Percentiles rank a stretch among this genome's conserved stretches.
Evolutionary conservation across 2,888 invertebrate genomes (phyloP).

Genomic region (Punctoribates punctum): DNA sequence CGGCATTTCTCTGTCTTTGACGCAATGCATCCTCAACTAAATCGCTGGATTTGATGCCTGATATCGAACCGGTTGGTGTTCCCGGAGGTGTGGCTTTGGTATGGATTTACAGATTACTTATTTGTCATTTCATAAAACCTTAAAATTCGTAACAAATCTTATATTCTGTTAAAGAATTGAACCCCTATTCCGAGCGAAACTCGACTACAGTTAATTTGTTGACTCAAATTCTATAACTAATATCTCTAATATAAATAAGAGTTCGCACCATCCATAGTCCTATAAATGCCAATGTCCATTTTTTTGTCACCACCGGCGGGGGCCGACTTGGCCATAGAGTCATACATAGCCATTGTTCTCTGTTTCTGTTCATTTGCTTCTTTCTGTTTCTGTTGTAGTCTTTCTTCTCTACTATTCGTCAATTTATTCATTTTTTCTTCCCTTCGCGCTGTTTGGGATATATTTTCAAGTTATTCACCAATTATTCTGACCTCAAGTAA

Average conservation of each 20-base stretch:
- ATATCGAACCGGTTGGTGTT: conserved; percentile 29
- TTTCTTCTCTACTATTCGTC: conserved; percentile 49
- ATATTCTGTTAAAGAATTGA: too few species aligned
- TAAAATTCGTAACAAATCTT: neutral
- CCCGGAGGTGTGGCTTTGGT: conserved; percentile 39
- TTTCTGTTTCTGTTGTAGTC: conserved; percentile 49
- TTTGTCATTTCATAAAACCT: neutral
- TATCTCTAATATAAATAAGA: neutral
- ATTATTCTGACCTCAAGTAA: conserved; percentile 24
- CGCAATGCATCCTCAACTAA: conserved; percentile 49
- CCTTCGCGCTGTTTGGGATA: conserved; percentile 35
- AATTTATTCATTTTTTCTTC: conserved; percentile 48
- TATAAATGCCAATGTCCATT: conserved; percentile 49
- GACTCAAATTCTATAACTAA: too few species aligned
- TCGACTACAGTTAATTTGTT: too few species aligned
- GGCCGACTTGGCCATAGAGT: conserved; percentile 51
- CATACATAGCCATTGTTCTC: conserved; percentile 52
- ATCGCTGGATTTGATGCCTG: conserved; percentile 45
- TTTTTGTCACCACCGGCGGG: conserved; percentile 49
- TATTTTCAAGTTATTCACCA: conserved; percentile 1
- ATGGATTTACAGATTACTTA: neutral
- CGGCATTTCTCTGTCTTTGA: conserved; percentile 46
- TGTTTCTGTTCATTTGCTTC: conserved; percentile 53
- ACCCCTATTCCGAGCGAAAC: too few species aligned
- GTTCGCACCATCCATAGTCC: conserved; percentile 41